Evolutionary conservation across 2,888 invertebrate genomes (phyloP), one percentile per base, ranked within the genome.

Genomic region (Plemyria rubiginata): DNA sequence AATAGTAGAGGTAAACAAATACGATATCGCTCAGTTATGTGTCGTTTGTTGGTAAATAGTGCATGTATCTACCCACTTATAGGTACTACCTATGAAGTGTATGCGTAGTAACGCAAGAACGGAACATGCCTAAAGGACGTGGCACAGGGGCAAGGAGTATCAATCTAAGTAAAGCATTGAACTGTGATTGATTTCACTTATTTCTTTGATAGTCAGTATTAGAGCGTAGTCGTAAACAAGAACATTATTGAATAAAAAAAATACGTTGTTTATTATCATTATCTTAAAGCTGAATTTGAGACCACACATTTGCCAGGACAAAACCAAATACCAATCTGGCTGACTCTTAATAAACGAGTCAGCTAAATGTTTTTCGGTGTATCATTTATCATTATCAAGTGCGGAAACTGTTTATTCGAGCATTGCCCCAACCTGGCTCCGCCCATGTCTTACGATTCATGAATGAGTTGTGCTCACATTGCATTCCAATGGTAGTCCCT

Each of bases 391-490:
- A 36, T 50, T 56, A 48, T 22, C 32, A 62, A 56, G 48, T 57
- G 62, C 46, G 48, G 58, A 32, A 62, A 57, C 22, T 58, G 46
- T 52, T 60, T 54, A 43, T 49, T 38, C 11, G 40, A 41, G n/a
- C 46, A 38, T 54, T 22, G 32, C 38, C 43, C 48, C 53, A 57
- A 54, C 57, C 57, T 60, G 54, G 61, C 68, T 71, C 60, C 65
- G 50, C 50, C 45, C 46, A 51, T 53, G 51, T 15, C 60, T 49
- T 46, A 60, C 57, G 53, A 60, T 84, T 85, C 82, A 86, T 90
- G 89, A 89, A 89, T 89, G 89, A 76, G 75, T 72, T 75, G 62
- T 77, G 85, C 79, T 78, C 77, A 63, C 72, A 70, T 81, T 79
- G 82, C 87, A 86, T 82, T 85, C 81, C 65, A 56, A 60, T 61